Evolutionary conservation across 2,797 vertebrate genomes (phyloP), one percentile per base, ranked within the genome.

Genomic region (Sandelia bainsii): DNA sequence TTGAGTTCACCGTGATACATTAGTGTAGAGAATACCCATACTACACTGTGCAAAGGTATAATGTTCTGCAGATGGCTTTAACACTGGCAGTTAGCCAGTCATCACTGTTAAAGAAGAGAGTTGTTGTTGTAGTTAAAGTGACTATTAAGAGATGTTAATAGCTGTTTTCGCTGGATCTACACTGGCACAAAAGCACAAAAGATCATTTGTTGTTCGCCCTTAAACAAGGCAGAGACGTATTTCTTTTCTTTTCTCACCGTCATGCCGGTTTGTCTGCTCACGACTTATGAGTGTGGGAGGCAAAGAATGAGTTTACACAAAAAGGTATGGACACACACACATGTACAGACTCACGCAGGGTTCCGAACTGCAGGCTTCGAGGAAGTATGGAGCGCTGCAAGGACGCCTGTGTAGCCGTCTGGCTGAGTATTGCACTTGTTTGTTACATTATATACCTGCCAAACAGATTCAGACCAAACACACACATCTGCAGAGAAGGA

Each of bases 221-320:
- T 1, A 13, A 78, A 83, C 74, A 67, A 69, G 58, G 46, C 4
- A 58, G 64, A 74, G 72, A 80, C 13, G 17, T 63, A 67, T 65
- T 82, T 66, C 56, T 52, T 70, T 67, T 60, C 61, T 65, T 40
- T 58, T 80, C 53, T 84, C 66, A 61, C 83, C 50, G 82, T 73
- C 78, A 72, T 71, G 86, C 82, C 60, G 59, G 87, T 90, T 90
- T 80, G 79, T 89, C 87, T 75, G 78, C 87, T 91, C 80, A 83
- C 64, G 53, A 82, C 83, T 80, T 82, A 6, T 9, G 42, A 72
- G 82, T 77, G 88, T 88, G 82, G 84, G 82, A 86, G 82, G 77
- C 69, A 71, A 88, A 89, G 80, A 89, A 87, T 77, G 84, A 89
- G 78, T 88, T 82, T 59, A 79, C 77, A 81, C 80, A 87, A 84